phyloP scores from a whole-genome alignment of 1,140 invertebrate species.

The Drosophila teissieri region DNA sequence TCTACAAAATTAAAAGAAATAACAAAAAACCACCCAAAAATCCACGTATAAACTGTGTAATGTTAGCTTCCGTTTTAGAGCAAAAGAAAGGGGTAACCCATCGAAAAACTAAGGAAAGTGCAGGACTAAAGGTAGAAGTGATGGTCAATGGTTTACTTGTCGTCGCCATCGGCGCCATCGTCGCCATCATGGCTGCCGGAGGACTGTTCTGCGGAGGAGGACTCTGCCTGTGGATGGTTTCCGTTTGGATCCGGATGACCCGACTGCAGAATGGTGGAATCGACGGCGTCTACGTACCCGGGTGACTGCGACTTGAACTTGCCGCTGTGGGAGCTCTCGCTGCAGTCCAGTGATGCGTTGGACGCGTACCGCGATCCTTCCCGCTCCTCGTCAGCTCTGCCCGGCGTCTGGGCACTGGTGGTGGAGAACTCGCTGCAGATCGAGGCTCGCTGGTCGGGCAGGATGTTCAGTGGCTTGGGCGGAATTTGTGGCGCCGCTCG shows the following conservation, averaged over 20 bases:
- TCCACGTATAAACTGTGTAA: background rate
- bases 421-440: slow-evolving; percentile 78
- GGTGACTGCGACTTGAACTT: slow-evolving; percentile 81
- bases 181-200: slow-evolving; percentile 28
- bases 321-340: slow-evolving; percentile 67
- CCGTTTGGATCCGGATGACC: slow-evolving; percentile 12
- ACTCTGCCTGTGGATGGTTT: slow-evolving; percentile 21
- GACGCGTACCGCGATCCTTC: slow-evolving; percentile 58
- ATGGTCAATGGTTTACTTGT: slow-evolving; percentile 68
- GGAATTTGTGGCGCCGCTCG: slow-evolving; percentile 62
- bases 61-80: background rate
- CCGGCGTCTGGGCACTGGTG: slow-evolving; percentile 43
- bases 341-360: slow-evolving; percentile 63
- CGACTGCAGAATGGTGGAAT: slow-evolving; percentile 8
- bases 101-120: slow-evolving; percentile 11
- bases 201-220: slow-evolving; percentile 42
- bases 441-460: slow-evolving; percentile 55
- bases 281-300: slow-evolving; percentile 72
- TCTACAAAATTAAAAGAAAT: too few species aligned
- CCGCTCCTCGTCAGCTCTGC: slow-evolving; percentile 11
- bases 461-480: slow-evolving; percentile 41
- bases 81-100: background rate
- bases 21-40: background rate
- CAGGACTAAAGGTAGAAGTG: slow-evolving; percentile 17
- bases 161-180: slow-evolving; percentile 30